Evolutionary conservation across 2,113 vertebrate genomes (phyloP).

Genomic region (Stercorarius parasiticus): DNA sequence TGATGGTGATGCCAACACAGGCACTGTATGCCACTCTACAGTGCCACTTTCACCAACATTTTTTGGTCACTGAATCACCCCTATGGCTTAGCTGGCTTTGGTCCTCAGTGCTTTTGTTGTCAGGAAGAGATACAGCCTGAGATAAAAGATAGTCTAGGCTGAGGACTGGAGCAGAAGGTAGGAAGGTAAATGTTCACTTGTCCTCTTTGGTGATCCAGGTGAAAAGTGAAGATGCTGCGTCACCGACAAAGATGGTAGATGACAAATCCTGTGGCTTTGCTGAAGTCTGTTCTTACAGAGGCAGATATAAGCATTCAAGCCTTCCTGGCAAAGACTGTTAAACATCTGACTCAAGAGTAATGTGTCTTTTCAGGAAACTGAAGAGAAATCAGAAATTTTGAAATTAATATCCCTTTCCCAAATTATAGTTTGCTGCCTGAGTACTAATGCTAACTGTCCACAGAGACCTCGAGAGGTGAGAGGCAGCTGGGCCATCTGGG

Average conservation of each 20-base stretch:
- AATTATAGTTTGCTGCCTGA: not conserved
- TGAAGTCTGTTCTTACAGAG: not conserved
- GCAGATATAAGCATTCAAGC: not conserved
- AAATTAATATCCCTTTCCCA: not conserved
- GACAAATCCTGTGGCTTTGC: not conserved
- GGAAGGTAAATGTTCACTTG: not conserved
- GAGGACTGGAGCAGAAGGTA: not conserved
- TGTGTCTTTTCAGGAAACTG: not conserved
- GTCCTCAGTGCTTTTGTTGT: not conserved
- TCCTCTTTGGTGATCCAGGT: not conserved
- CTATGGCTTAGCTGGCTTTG: not conserved
- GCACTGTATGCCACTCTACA: not conserved
- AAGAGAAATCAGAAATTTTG: not conserved
- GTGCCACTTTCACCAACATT: not conserved
- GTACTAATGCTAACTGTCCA: rapidly evolving
- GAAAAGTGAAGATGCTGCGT: not conserved
- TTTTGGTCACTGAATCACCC: not conserved
- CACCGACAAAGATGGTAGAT: not conserved
- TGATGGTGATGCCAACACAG: not conserved
- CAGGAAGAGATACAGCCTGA: not conserved
- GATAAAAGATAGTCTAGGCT: not conserved
- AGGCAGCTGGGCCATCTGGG: not conserved
- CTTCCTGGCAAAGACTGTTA: not conserved
- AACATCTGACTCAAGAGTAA: not conserved
- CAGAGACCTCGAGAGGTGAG: rapidly evolving